Percentiles rank a stretch among this genome's conserved stretches.
Evolutionary conservation across 2,888 invertebrate genomes (phyloP).

Genomic region (Alloplasta piceator): DNA sequence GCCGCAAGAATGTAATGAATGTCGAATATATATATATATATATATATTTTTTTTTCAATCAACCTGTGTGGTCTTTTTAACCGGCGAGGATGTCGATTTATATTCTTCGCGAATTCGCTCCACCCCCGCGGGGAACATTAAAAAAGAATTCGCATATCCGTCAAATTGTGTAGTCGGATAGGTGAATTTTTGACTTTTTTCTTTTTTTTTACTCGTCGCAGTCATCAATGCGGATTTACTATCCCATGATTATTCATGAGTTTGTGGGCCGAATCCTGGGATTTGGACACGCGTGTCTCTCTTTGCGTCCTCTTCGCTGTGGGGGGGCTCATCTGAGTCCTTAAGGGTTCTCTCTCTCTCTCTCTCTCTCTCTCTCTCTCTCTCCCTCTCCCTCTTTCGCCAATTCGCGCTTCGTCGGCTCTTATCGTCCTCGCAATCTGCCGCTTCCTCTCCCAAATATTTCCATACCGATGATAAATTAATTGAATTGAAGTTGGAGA

Average conservation of each 20-base stretch:
- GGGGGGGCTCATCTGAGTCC: slow-evolving; percentile 46
- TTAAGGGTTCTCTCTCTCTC: not conserved
- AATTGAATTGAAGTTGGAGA: too few relatives aligned
- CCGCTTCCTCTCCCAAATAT: slow-evolving; percentile 34
- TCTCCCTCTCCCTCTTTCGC: slow-evolving; percentile 9
- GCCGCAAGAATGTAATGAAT: slow-evolving; percentile 9
- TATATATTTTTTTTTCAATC: slow-evolving; percentile 7
- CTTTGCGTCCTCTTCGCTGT: slow-evolving; percentile 30
- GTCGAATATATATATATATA: not conserved
- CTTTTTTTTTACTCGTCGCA: slow-evolving; percentile 26
- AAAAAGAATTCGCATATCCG: slow-evolving; percentile 52
- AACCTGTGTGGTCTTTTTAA: slow-evolving; percentile 55
- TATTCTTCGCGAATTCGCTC: slow-evolving; percentile 32
- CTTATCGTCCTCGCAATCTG: not conserved
- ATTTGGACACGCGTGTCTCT: slow-evolving; percentile 14
- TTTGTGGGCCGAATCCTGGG: slow-evolving; percentile 24
- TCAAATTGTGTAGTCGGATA: slow-evolving; percentile 37
- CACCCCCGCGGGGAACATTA: slow-evolving; percentile 10
- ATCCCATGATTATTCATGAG: slow-evolving; percentile 70
- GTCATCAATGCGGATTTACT: slow-evolving; percentile 64
- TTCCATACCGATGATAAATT: too few relatives aligned
- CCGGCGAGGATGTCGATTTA: not conserved
- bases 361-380: slow-evolving; percentile 36
- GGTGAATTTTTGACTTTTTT: slow-evolving; percentile 6
- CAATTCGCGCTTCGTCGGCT: slow-evolving; percentile 17